Evolutionary conservation across 2,797 vertebrate species (phyloP).

Genomic region (Hemitrygon akajei): DNA sequence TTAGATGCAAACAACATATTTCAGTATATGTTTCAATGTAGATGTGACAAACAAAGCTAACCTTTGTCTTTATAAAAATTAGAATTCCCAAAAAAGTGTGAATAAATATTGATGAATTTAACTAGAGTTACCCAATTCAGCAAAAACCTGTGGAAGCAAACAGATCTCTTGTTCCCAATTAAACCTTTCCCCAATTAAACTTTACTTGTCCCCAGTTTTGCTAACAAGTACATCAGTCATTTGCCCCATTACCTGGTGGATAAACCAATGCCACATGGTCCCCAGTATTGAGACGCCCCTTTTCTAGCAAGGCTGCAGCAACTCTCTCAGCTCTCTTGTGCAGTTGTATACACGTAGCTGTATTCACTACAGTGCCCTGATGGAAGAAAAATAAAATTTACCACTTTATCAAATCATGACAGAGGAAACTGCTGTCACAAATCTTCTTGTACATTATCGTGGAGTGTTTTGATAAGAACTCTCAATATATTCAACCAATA

Average conservation of each 20-base stretch:
- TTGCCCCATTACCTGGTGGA: constrained; percentile 66
- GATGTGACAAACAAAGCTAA: no score
- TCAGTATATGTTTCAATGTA: no score
- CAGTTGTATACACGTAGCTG: constrained; percentile 82
- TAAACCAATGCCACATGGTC: constrained; percentile 91
- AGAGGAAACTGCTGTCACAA: background rate
- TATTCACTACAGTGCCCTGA: constrained; percentile 80
- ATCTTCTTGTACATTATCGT: background rate
- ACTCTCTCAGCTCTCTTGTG: constrained; percentile 87
- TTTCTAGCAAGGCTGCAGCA: constrained; percentile 72
- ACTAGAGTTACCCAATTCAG: background rate
- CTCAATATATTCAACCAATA: background rate
- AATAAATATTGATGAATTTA: background rate
- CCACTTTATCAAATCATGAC: background rate
- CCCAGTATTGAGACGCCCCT: constrained; percentile 74
- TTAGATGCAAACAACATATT: no score
- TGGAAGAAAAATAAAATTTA: background rate
- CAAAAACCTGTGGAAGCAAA: background rate
- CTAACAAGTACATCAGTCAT: background rate
- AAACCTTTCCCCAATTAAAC: background rate
- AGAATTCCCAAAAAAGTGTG: background rate
- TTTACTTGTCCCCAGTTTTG: no score
- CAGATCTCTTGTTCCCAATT: background rate
- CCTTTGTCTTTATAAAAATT: no score
- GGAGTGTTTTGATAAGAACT: background rate